A percentile compares a stretch with the other conserved stretches of the same genome.
phyloP scores from a whole-genome alignment of 1,140 invertebrate species.

The Drosophila prosaltans region DNA sequence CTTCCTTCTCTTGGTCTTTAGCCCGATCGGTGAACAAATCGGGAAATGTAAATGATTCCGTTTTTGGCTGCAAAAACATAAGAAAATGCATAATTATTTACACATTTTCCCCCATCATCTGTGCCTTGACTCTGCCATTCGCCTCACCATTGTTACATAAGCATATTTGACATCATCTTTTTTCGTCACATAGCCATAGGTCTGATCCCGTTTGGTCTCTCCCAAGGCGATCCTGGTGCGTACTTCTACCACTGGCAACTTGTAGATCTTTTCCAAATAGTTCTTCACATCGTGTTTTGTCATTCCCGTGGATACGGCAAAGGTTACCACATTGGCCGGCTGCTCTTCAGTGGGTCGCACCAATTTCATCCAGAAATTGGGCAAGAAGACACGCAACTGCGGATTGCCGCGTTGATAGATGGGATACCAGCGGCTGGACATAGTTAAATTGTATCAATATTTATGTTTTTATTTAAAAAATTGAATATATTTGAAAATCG shows the following conservation, averaged over 20 bases:
- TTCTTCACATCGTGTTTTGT: constrained; percentile 94
- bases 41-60: constrained; percentile 85
- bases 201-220: constrained; percentile 82
- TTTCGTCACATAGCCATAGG: constrained; percentile 88
- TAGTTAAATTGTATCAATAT: constrained; percentile 19
- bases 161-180: constrained; percentile 93
- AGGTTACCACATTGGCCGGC: constrained; percentile 90
- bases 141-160: constrained; percentile 89
- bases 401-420: constrained; percentile 95
- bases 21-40: constrained; percentile 83
- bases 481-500: constrained; percentile 20
- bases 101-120: background rate
- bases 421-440: constrained; percentile 88
- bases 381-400: constrained; percentile 93
- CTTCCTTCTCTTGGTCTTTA: constrained; percentile 83
- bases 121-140: constrained; percentile 54
- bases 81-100: background rate
- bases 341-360: constrained; percentile 87
- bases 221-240: constrained; percentile 89
- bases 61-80: constrained; percentile 83
- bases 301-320: constrained; percentile 95
- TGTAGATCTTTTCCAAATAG: constrained; percentile 98
- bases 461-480: constrained; percentile 33
- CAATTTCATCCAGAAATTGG: constrained; percentile 97
- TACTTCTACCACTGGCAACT: constrained; percentile 90